Evolutionary conservation across 2,797 vertebrate species (phyloP), one percentile per base, ranked within the genome.

Genomic region (Brotula barbata): DNA sequence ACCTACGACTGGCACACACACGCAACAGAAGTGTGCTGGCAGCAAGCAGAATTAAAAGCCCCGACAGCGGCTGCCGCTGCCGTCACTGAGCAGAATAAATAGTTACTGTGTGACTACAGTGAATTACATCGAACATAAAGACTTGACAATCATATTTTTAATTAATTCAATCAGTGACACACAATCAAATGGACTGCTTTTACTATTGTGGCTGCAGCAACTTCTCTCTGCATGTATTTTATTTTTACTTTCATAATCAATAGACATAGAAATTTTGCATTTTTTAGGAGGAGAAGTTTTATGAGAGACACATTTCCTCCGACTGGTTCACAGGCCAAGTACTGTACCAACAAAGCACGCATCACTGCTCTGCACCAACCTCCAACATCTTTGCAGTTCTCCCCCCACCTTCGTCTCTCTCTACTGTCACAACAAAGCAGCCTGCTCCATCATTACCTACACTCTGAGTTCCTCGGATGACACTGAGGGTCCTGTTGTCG

Each of bases 391-490:
- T 54, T 17, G 23, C 13, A 39, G n/a, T 31, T 12, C 34, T 36
- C 11, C 68, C 23, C 47, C 39, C 50, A 46, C 31, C 66, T 21
- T 19, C 14, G 10, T 5, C 58, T 25, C 65, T 34, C 17, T 1
- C 17, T 42, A 74, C 75, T 71, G 68, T 22, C 81, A 83, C 75
- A 75, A 84, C 81, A 85, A 82, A 82, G 81, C 65, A 6, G 22
- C 16, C 58, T 31, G 52, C 70, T 66, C 53, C 70, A 37, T 77
- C 78, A 64, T 66, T 80, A 78, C 73, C 82, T 74, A 25, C 34
- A 15, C 44, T 54, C 64, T 41, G 40, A 55, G 41, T 34, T 70
- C 64, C 37, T 43, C 37, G 43, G 71, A 57, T 61, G 71, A 80
- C 83, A 81, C 58, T 23, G 69, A 56, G 39, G 51, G 69, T 72